Evolutionary conservation across 2,888 invertebrate genomes (phyloP), one percentile per base, ranked within the genome.

Genomic region (Eupithecia vulgata): DNA sequence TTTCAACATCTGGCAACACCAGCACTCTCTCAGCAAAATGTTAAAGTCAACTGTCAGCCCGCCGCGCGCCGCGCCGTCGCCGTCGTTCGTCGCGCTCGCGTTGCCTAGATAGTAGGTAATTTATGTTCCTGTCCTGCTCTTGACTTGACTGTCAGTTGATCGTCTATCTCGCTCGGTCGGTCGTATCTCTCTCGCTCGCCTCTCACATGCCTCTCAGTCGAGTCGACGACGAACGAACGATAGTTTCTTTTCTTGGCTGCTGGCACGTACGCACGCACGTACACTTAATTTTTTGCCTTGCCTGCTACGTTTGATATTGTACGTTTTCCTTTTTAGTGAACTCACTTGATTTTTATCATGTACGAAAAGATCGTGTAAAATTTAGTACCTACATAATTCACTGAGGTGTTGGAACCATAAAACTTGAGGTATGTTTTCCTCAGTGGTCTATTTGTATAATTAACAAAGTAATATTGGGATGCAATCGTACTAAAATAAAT

Each of bases 391-490:
- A 57, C 25, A 5, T 25, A 57, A 5, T 57, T 12, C 57, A 6
- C 57, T 21, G 25, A 25, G 57, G 21, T 52, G 12, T 52, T 52
- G 52, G 57, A 25, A 57, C 25, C 25, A 57, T n/a, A 57, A 13
- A 57, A 57, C 57, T 57, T 57, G 25, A 57, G 57, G 57, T 57
- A 57, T 57, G 57, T 57, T 21, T n/a, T 52, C 10, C 10, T 48
- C n/a, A 8, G 17, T 6, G n/a, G 21, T 21, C 52, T 21, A 21
- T 52, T 21, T 25, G 1, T 25, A 25, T 25, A 57, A 57, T 1
- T 25, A 57, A 57, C 12, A n/a, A 52, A 21, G 21, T 52, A 25
- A 12, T 5, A 25, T 57, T 57, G 5, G 57, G 21, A 57, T 57
- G 25, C 25, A 25, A 5, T 5, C 5, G 25, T 13, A 57, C 21